phyloP scores from a whole-genome alignment of 2,888 invertebrate genomes.

The Andrena dorsata region DNA sequence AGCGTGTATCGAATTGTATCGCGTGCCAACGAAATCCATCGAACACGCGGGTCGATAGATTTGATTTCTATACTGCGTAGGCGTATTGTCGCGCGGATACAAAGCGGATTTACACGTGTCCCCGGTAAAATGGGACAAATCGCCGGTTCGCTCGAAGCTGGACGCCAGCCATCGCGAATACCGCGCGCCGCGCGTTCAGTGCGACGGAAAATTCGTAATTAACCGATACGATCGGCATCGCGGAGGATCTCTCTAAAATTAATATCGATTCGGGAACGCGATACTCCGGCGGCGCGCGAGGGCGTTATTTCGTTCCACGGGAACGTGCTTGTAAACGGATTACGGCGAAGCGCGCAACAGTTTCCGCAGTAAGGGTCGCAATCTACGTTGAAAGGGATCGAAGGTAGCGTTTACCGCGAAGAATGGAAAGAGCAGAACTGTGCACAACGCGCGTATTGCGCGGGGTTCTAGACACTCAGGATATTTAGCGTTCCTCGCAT shows the following conservation, averaged over 20 bases:
- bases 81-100: conserved; percentile 4
- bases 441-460: conserved; percentile 27
- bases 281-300: neutral
- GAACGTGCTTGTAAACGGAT: neutral
- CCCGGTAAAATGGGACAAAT: conserved; percentile 28
- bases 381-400: neutral
- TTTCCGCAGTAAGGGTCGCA: neutral
- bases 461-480: conserved; percentile 67
- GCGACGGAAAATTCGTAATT: conserved; percentile 27
- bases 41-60: conserved; percentile 11
- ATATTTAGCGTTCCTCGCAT: conserved; percentile 70
- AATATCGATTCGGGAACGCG: conserved; percentile 10
- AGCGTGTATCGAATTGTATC: neutral
- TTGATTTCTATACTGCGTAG: conserved; percentile 25
- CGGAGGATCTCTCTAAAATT: conserved; percentile 10
- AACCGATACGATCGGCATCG: neutral
- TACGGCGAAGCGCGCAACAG: neutral
- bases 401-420: conserved; percentile 8
- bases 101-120: conserved; percentile 3
- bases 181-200: conserved; percentile 43
- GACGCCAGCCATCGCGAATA: conserved; percentile 15
- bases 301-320: conserved; percentile 1
- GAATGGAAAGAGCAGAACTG: neutral
- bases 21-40: conserved; percentile 11
- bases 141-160: conserved; percentile 28